These are phyloP conservation scores for Drosophila cognata DNA, from an alignment of 2,888 invertebrate species.

Conservation along the genomic window DNA sequence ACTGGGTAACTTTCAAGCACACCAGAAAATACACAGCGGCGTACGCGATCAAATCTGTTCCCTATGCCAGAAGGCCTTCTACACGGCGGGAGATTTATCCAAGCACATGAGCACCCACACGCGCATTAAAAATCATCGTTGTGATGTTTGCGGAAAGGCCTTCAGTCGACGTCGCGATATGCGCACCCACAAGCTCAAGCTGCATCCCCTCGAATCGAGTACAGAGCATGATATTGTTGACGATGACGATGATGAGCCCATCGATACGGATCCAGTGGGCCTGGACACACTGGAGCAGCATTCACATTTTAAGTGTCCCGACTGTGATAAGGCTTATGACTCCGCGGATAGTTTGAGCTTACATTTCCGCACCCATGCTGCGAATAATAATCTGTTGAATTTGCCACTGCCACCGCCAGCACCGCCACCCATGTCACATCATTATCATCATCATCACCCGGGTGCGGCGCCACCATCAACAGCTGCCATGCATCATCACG, in stretches of 20 bases:
- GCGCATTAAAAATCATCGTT: conserved; percentile 87
- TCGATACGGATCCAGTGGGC: conserved; percentile 67
- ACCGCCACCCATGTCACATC: conserved; percentile 66
- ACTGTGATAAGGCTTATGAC: conserved; percentile 84
- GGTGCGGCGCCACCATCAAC: conserved; percentile 56
- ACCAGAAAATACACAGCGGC: conserved; percentile 88
- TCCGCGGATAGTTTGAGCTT: conserved; percentile 82
- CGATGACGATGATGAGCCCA: conserved; percentile 72
- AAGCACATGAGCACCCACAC: conserved; percentile 88
- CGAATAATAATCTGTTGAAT: conserved; percentile 72
- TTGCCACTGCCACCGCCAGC: conserved; percentile 71
- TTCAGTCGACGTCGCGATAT: conserved; percentile 87
- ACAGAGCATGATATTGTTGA: conserved; percentile 76
- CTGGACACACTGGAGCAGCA: conserved; percentile 64
- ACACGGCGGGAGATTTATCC: conserved; percentile 87
- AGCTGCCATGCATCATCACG: conserved; percentile 63
- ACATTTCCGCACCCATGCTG: conserved; percentile 84
- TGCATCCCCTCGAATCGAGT: conserved; percentile 77
- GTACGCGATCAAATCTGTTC: conserved; percentile 87
- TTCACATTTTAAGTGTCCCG: conserved; percentile 84
- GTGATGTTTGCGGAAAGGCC: conserved; percentile 87
- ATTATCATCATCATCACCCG: conserved; percentile 65
- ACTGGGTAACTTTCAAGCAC: conserved; percentile 88
- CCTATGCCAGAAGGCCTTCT: conserved; percentile 87
- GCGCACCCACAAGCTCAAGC: conserved; percentile 85